A percentile compares a stretch with the other conserved stretches of the same genome.
Conservation (phyloP, 2,113 vertebrate species). For the Melanerpes formicivorus region DNA sequence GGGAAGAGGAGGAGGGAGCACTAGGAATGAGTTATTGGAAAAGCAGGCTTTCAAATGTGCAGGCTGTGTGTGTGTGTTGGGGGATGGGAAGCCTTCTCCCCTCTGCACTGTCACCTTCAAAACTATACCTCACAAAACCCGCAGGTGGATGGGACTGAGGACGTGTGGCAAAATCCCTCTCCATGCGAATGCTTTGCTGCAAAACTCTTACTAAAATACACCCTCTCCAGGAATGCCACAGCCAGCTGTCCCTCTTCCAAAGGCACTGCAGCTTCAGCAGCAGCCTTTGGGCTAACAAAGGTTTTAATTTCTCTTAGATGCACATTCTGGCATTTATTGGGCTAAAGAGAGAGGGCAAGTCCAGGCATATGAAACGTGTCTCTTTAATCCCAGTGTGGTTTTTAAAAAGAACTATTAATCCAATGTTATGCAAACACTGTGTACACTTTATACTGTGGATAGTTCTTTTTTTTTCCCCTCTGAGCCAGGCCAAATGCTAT, state of each 20-base stretch:
- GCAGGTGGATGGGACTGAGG: neutral
- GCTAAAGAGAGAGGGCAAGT: neutral
- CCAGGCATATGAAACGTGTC: neutral
- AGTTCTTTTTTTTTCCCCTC: neutral
- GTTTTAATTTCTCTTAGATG: slow-evolving; percentile 23
- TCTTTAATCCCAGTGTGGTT: slow-evolving; percentile 2
- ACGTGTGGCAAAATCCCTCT: neutral
- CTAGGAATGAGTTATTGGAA: neutral
- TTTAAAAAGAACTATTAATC: slow-evolving; percentile 41
- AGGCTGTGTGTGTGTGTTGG: neutral
- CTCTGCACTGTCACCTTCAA: neutral
- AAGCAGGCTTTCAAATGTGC: neutral
- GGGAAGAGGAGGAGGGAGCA: neutral
- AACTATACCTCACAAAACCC: neutral
- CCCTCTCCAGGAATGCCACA: neutral
- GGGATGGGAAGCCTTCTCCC: neutral
- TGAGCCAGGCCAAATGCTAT: slow-evolving; percentile 21
- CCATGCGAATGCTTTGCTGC: neutral
- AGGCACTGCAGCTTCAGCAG: slow-evolving; percentile 31
- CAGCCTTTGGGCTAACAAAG: neutral
- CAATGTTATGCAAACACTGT: slow-evolving; percentile 43
- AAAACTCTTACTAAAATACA: neutral
- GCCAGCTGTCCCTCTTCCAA: slow-evolving; percentile 3
- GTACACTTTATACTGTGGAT: neutral
- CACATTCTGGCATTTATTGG: slow-evolving; percentile 23